Evolutionary conservation across 2,797 vertebrate genomes (phyloP).

Genomic region (Phoxinus dragarum): DNA sequence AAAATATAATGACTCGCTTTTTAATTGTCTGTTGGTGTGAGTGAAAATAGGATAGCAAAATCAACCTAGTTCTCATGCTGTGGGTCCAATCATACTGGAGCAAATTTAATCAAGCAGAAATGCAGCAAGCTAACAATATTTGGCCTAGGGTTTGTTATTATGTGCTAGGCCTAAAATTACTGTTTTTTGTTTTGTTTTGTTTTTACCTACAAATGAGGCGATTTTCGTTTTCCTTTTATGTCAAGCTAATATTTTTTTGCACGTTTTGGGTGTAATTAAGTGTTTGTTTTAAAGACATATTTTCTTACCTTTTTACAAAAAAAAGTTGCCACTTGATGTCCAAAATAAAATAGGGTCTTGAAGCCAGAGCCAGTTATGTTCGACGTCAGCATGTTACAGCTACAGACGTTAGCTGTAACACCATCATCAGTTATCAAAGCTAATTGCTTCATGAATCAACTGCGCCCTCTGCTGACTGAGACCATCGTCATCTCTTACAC

Average conservation of each 20-base stretch:
- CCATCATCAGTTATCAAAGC: slow-evolving; percentile 30
- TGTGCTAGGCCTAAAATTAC: not conserved
- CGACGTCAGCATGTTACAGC: no score
- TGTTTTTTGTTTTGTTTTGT: not conserved
- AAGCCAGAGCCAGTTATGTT: not conserved
- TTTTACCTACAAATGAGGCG: not conserved
- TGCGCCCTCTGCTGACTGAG: slow-evolving; percentile 72
- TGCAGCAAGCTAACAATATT: not conserved
- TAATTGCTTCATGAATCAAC: slow-evolving; percentile 43
- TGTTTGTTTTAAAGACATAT: not conserved
- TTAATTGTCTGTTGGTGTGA: not conserved
- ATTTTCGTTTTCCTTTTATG: not conserved
- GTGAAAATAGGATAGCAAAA: not conserved
- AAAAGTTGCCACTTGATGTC: not conserved
- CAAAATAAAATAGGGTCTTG: not conserved
- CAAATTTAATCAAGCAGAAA: not conserved
- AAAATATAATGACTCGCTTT: not conserved
- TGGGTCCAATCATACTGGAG: not conserved
- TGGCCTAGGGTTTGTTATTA: not conserved
- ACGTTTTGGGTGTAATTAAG: not conserved
- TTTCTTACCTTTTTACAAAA: not conserved
- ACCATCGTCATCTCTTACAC: not conserved
- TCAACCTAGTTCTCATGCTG: not conserved
- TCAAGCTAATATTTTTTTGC: not conserved
- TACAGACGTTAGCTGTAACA: not conserved